Conservation (phyloP, 2,888 invertebrate genomes). For the Lacanobia wlatinum region DNA sequence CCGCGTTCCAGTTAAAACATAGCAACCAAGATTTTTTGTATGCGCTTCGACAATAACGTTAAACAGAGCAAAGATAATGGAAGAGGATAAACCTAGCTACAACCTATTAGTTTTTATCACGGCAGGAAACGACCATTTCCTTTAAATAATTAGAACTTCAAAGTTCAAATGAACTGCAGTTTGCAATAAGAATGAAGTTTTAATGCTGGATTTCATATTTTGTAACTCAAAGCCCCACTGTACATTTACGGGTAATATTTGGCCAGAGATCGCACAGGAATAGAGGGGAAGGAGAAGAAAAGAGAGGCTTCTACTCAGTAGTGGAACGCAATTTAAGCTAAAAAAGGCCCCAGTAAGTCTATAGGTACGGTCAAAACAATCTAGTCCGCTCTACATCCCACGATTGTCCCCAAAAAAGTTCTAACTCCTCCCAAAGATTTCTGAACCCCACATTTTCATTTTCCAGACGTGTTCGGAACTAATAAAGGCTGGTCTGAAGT, state of each 20-base stretch:
- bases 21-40: slow-evolving; percentile 24
- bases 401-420: not conserved
- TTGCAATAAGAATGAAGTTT: not conserved
- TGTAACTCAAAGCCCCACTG: not conserved
- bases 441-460: slow-evolving; percentile 59
- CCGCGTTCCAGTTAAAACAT: slow-evolving; percentile 24
- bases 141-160: slow-evolving; percentile 34
- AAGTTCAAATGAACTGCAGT: slow-evolving; percentile 13
- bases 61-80: slow-evolving; percentile 22
- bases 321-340: too few species aligned
- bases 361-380: not conserved
- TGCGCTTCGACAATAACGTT: slow-evolving; percentile 18
- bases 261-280: too few species aligned
- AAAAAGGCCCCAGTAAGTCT: too few species aligned
- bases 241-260: too few species aligned
- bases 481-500: slow-evolving; percentile 97
- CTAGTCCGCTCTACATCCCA: not conserved
- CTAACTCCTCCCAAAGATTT: slow-evolving; percentile 14
- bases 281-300: too few species aligned
- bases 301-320: too few species aligned
- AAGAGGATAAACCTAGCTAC: not conserved
- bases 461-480: slow-evolving; percentile 96
- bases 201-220: not conserved
- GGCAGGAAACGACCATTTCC: slow-evolving; percentile 10
- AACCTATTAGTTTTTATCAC: slow-evolving; percentile 20